Percentiles rank a stretch among this genome's conserved stretches.
These are phyloP conservation scores for Zeuzera pyrina DNA, from an alignment of 2,888 invertebrate genomes.

Conservation along the genomic window DNA sequence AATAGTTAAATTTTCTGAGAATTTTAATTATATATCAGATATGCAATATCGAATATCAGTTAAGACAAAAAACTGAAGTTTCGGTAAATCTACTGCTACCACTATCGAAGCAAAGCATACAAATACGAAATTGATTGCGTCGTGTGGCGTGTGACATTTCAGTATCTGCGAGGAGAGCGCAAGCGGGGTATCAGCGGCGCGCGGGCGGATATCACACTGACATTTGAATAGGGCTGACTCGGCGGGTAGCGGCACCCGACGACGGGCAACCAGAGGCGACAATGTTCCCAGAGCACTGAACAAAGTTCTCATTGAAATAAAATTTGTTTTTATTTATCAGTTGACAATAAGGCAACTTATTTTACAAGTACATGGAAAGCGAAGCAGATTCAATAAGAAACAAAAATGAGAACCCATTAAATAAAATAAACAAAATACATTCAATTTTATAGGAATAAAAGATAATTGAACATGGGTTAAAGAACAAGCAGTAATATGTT, in stretches of 20 bases:
- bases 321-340: constrained; percentile 59
- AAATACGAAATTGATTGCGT: constrained; percentile 72
- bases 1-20: no score
- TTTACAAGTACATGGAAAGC: no score
- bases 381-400: no score
- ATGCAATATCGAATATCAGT: no score
- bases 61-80: no score
- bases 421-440: not conserved
- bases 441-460: not conserved
- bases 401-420: no score
- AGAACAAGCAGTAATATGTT: no score
- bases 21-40: no score
- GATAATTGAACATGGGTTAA: not conserved
- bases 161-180: constrained; percentile 36
- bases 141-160: constrained; percentile 66
- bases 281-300: constrained; percentile 62
- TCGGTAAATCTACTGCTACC: constrained; percentile 57
- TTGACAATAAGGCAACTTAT: constrained; percentile 46
- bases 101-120: constrained; percentile 60
- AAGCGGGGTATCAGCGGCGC: constrained; percentile 21
- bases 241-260: constrained; percentile 66
- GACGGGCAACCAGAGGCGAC: constrained; percentile 64
- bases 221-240: constrained; percentile 71
- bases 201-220: constrained; percentile 50
- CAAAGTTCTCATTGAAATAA: constrained; percentile 64